phyloP scores from a whole-genome alignment of 92 coral and sea anemone species.

The Palythoa caribaeorum region DNA sequence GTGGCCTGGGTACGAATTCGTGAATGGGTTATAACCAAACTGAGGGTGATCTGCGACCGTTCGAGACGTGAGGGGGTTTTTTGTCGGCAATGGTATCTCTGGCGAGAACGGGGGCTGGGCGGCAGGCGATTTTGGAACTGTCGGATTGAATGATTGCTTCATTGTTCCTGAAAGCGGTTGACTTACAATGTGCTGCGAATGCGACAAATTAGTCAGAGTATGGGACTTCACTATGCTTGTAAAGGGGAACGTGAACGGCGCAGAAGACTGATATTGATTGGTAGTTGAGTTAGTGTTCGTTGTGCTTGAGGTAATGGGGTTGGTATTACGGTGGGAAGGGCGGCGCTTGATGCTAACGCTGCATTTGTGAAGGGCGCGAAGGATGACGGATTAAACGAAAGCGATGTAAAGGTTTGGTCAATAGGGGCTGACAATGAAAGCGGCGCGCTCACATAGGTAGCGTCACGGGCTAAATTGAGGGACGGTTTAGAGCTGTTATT shows the following conservation, averaged over 20 bases:
- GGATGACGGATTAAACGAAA: not conserved
- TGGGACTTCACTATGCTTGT: constrained; percentile 1
- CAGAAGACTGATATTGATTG: not conserved
- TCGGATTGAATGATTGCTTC: not conserved
- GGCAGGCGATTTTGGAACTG: not conserved
- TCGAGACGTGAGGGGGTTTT: too few species aligned
- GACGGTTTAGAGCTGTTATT: not conserved
- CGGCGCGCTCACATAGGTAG: not conserved
- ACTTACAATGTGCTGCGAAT: constrained; percentile 8
- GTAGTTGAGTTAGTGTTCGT: too few species aligned
- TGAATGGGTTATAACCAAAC: too few species aligned
- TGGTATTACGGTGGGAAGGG: not conserved
- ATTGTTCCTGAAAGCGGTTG: constrained; percentile 1
- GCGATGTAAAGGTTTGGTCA: not conserved
- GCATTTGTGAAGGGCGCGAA: not conserved
- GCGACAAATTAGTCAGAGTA: not conserved
- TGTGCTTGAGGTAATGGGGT: not conserved
- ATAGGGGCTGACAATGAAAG: not conserved
- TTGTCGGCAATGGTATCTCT: too few species aligned
- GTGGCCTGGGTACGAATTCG: too few species aligned
- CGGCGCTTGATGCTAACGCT: not conserved
- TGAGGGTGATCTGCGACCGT: too few species aligned
- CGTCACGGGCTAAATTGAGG: not conserved
- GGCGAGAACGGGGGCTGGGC: too few species aligned
- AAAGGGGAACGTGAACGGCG: not conserved